A percentile compares a stretch with the other conserved stretches of the same genome.
Conservation (phyloP, 2,113 vertebrate genomes). For the Neogale vison region DNA sequence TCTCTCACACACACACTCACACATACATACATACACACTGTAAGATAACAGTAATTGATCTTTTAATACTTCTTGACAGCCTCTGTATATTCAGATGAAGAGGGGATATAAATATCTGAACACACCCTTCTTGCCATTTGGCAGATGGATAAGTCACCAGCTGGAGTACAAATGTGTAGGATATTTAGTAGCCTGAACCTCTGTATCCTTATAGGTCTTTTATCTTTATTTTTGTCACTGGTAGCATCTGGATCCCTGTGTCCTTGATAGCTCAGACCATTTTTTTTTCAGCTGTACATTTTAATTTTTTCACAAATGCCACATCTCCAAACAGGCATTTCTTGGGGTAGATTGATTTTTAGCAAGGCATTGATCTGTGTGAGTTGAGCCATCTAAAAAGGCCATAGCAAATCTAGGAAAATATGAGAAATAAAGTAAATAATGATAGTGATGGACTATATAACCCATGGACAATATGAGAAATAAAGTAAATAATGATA, state of each 20-base stretch:
- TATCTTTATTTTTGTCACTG: neutral
- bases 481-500: slow-evolving; percentile 38
- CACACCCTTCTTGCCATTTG: neutral
- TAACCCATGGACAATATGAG: neutral
- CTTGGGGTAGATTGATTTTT: slow-evolving; percentile 49
- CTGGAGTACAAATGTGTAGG: neutral
- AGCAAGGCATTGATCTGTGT: neutral
- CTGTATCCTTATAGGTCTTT: neutral
- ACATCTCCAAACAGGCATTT: neutral
- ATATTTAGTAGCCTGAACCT: neutral
- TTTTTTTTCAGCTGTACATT: neutral
- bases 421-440: slow-evolving; percentile 42
- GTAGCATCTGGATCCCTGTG: neutral
- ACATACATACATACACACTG: neutral
- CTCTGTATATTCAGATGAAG: neutral
- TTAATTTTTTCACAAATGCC: slow-evolving; percentile 16
- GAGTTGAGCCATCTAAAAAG: slow-evolving; percentile 36
- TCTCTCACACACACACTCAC: neutral
- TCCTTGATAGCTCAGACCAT: neutral
- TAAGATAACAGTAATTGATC: neutral
- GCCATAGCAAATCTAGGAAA: neutral
- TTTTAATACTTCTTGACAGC: neutral
- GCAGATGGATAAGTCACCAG: neutral
- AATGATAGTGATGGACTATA: neutral
- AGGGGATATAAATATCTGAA: neutral